phyloP scores from a whole-genome alignment of 2,113 vertebrate species.

The Nansenia antarctica region DNA sequence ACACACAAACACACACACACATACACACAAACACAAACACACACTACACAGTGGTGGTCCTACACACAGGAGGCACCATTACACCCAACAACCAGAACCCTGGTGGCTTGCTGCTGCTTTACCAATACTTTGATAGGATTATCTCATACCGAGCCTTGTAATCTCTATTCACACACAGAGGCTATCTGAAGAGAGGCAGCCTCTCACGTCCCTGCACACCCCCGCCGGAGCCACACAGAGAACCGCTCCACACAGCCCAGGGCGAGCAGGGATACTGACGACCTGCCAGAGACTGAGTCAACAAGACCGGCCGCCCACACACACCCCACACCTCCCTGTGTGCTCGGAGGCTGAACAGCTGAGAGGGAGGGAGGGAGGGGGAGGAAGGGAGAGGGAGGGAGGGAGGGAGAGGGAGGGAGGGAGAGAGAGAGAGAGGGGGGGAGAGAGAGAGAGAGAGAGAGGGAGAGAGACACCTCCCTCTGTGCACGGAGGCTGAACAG shows the following conservation, averaged over 20 bases:
- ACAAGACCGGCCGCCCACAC: background rate
- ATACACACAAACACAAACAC: too few species aligned
- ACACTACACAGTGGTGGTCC: too few species aligned
- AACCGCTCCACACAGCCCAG: too few species aligned
- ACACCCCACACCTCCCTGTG: background rate
- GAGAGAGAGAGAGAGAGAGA: background rate
- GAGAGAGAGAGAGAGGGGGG: background rate
- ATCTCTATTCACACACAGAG: background rate
- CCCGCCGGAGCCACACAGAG: too few species aligned
- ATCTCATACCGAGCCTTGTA: background rate
- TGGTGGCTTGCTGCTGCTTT: too few species aligned
- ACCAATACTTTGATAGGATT: background rate
- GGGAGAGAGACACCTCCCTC: background rate
- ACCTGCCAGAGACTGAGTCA: too few species aligned
- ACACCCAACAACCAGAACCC: background rate
- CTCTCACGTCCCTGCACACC: too few species aligned
- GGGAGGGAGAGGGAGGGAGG: too few species aligned
- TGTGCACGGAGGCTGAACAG: background rate
- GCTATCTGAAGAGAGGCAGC: background rate
- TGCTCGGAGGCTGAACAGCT: background rate
- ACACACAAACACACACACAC: too few species aligned
- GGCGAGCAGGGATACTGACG: too few species aligned
- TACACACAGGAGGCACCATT: too few species aligned
- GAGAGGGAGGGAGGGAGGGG: background rate
- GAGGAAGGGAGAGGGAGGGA: too few species aligned